Percentiles rank a stretch among this genome's conserved stretches.
Evolutionary conservation across 2,888 invertebrate genomes (phyloP).

Genomic region (Stenotaenia linearis): DNA sequence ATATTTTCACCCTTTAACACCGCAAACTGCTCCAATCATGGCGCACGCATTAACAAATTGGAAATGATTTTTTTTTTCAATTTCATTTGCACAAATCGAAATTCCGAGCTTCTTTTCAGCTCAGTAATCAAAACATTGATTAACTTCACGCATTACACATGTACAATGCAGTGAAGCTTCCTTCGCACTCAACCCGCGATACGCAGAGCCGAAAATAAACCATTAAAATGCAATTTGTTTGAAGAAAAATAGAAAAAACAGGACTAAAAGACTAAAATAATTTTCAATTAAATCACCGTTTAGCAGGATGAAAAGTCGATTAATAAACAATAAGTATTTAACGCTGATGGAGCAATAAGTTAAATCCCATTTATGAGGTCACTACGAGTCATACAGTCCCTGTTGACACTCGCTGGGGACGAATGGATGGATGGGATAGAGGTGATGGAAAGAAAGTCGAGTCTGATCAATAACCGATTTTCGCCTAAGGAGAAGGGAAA

Average conservation of each 20-base stretch:
- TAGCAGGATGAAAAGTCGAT: not conserved
- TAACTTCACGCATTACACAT: not conserved
- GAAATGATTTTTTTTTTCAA: not conserved
- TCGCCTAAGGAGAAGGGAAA: not conserved
- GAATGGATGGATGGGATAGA: not conserved
- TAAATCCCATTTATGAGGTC: constrained; percentile 4
- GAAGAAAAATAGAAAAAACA: too few relatives aligned
- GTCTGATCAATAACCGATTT: constrained; percentile 9
- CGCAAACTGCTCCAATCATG: too few relatives aligned
- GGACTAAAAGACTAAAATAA: too few relatives aligned
- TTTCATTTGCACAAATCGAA: too few relatives aligned
- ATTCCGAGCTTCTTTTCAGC: not conserved
- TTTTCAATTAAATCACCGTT: not conserved
- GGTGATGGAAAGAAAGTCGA: not conserved
- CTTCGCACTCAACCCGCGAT: not conserved
- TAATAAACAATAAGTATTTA: not conserved
- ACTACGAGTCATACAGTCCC: not conserved
- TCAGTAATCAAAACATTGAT: not conserved
- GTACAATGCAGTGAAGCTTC: not conserved
- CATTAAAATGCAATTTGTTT: not conserved
- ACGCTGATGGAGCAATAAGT: not conserved
- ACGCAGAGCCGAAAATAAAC: not conserved
- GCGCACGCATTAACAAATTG: not conserved
- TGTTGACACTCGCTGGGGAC: not conserved
- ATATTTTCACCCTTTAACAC: not conserved